phyloP scores from a whole-genome alignment of 2,888 invertebrate species.

The Myathropa florea region DNA sequence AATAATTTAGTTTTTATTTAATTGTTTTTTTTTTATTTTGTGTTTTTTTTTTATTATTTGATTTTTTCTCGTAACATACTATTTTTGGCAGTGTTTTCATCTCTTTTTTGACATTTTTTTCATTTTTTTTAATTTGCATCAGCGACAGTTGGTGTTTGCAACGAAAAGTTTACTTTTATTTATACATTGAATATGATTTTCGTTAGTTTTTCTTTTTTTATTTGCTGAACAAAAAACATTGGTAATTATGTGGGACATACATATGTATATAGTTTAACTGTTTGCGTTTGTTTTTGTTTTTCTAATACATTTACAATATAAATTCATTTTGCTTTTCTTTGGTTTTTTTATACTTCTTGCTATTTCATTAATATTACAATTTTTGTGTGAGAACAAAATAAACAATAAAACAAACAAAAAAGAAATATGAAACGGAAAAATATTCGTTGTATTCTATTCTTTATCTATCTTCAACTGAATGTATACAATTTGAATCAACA shows the following conservation, averaged over 20 bases:
- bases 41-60: conserved; percentile 51
- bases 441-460: conserved; percentile 61
- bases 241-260: conserved; percentile 46
- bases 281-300: conserved; percentile 17
- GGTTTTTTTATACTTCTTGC: conserved; percentile 51
- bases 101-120: conserved; percentile 53
- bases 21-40: not conserved
- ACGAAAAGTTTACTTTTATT: conserved; percentile 29
- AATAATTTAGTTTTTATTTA: conserved; percentile 65
- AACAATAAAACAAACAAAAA: conserved; percentile 59
- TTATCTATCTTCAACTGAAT: conserved; percentile 52
- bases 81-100: conserved; percentile 71
- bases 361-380: conserved; percentile 59
- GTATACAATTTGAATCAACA: conserved; percentile 58
- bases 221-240: conserved; percentile 55
- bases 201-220: not conserved
- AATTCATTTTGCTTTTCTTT: conserved; percentile 56
- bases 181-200: conserved; percentile 35
- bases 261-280: conserved; percentile 35
- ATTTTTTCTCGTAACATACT: conserved; percentile 65
- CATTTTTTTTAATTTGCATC: conserved; percentile 51
- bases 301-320: conserved; percentile 63
- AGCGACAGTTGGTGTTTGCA: conserved; percentile 61
- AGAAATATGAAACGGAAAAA: conserved; percentile 51
- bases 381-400: conserved; percentile 48